Percentiles rank a stretch among this genome's conserved stretches.
phyloP scores from a whole-genome alignment of 2,797 vertebrate genomes.

The Nothura maculosa region DNA sequence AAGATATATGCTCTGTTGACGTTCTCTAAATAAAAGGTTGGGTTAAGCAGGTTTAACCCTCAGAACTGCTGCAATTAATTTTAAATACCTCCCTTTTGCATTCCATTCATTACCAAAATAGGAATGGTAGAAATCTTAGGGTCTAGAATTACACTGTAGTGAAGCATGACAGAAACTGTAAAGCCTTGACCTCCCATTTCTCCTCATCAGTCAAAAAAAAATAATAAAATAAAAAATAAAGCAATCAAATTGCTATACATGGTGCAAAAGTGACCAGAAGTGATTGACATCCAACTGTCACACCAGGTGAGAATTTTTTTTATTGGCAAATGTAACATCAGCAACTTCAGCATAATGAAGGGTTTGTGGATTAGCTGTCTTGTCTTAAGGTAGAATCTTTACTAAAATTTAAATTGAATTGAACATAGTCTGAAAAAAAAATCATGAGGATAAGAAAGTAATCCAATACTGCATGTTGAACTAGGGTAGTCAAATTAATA shows the following conservation, averaged over 20 bases:
- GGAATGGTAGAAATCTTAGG: constrained; percentile 48
- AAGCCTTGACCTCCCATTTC: constrained; percentile 39
- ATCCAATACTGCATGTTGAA: constrained; percentile 28
- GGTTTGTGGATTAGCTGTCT: constrained; percentile 50
- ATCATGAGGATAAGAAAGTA: constrained; percentile 46
- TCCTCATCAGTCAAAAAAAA: background rate
- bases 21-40: constrained; percentile 73
- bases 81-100: constrained; percentile 76
- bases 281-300: constrained; percentile 66
- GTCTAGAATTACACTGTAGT: constrained; percentile 67
- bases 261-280: constrained; percentile 28
- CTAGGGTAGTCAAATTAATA: constrained; percentile 68
- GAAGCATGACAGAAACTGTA: constrained; percentile 76
- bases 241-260: constrained; percentile 45
- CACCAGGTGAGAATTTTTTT: constrained; percentile 26
- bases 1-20: constrained; percentile 68
- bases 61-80: constrained; percentile 79
- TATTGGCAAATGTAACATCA: constrained; percentile 55
- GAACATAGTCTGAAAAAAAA: constrained; percentile 51
- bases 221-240: constrained; percentile 12
- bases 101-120: constrained; percentile 67
- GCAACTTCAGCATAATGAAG: constrained; percentile 60
- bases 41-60: constrained; percentile 83
- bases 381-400: constrained; percentile 71
- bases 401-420: constrained; percentile 59